These are phyloP conservation scores for Peromyscus maniculatus DNA, from an alignment of 2,113 vertebrate species.

Conservation along the genomic window DNA sequence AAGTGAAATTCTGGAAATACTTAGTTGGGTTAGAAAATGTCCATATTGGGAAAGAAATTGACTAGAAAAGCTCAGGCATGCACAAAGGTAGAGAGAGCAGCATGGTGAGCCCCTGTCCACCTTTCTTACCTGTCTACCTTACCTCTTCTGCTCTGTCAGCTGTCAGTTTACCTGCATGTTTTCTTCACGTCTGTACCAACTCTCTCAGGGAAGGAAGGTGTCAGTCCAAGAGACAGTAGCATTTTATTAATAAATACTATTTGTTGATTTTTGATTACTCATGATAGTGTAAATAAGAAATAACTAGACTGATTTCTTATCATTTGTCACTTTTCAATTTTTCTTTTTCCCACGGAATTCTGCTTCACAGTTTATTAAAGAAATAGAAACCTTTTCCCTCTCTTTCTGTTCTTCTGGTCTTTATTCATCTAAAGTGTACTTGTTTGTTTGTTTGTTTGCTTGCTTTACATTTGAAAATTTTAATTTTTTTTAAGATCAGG, in stretches of 20 bases:
- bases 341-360: background rate
- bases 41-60: background rate
- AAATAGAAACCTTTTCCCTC: background rate
- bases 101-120: background rate
- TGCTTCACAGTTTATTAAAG: constrained; percentile 34
- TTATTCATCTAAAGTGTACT: constrained; percentile 12
- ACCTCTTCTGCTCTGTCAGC: background rate
- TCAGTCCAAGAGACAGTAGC: background rate
- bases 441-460: constrained; percentile 9
- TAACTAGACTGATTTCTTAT: background rate
- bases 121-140: background rate
- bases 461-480: background rate
- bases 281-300: background rate
- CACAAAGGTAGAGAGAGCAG: background rate
- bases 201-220: background rate
- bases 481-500: background rate
- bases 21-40: background rate
- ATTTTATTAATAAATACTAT: constrained; percentile 42
- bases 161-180: background rate
- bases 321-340: background rate
- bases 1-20: constrained; percentile 19
- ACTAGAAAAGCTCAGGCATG: constrained; percentile 19
- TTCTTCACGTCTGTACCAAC: background rate
- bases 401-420: background rate
- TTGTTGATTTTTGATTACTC: constrained; percentile 38